A percentile compares a stretch with the other conserved stretches of the same genome.
Evolutionary conservation across 2,888 invertebrate genomes (phyloP).

Genomic region (Lissocephala sabroskyi): DNA sequence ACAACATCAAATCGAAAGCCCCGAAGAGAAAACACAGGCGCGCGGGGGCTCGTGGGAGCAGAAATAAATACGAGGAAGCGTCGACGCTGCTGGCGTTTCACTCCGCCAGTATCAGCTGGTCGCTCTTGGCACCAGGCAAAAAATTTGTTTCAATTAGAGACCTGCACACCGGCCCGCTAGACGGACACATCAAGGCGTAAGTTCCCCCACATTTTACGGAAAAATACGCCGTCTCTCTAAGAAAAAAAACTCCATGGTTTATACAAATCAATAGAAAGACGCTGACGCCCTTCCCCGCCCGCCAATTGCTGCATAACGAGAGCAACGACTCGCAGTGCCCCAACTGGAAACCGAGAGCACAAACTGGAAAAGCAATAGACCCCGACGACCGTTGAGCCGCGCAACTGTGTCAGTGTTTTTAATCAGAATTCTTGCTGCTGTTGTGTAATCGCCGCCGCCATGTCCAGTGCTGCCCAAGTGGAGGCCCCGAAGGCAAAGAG

Average conservation of each 20-base stretch:
- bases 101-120: conserved; percentile 48
- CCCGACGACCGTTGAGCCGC: not conserved
- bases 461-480: conserved; percentile 12
- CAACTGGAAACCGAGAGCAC: conserved; percentile 20
- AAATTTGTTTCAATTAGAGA: conserved; percentile 4
- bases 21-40: conserved; percentile 8
- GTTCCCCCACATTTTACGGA: not conserved
- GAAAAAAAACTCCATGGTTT: not conserved
- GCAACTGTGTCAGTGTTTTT: conserved; percentile 14
- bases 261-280: not conserved
- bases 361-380: conserved; percentile 7
- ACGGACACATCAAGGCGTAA: not conserved
- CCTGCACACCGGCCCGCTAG: no score
- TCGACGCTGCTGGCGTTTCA: conserved; percentile 12
- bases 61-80: conserved; percentile 55
- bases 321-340: conserved; percentile 6
- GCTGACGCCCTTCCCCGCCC: not conserved
- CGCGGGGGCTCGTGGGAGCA: conserved; percentile 1
- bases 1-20: conserved; percentile 21
- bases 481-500: conserved; percentile 25
- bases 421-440: conserved; percentile 25
- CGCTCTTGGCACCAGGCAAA: conserved; percentile 27
- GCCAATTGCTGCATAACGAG: conserved; percentile 1
- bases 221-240: not conserved
- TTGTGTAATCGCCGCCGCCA: conserved; percentile 42